Conservation (phyloP, 1,140 invertebrate species). For the Drosophila ironensis region DNA sequence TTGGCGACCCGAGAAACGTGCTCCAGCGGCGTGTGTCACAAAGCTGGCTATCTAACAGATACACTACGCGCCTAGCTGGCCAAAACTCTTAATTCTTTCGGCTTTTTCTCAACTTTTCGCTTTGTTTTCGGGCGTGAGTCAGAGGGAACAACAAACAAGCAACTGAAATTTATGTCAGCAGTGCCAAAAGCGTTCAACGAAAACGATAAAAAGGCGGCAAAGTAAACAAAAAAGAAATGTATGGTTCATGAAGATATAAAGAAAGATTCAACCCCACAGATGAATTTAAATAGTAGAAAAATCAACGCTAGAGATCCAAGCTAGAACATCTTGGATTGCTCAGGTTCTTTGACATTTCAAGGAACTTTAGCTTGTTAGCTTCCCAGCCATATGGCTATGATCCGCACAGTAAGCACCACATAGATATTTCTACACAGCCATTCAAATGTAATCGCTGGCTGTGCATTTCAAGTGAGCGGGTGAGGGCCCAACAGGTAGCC, state of each 20-base stretch:
- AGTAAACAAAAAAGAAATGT: constrained; percentile 55
- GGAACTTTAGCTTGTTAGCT: not conserved
- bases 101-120: no score
- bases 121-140: constrained; percentile 62
- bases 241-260: not conserved
- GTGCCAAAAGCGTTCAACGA: constrained; percentile 68
- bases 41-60: constrained; percentile 56
- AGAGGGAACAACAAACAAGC: constrained; percentile 49
- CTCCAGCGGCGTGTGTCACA: constrained; percentile 68
- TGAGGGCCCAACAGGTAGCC: constrained; percentile 60
- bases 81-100: constrained; percentile 28
- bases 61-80: constrained; percentile 26
- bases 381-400: not conserved
- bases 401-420: constrained; percentile 8
- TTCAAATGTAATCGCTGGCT: constrained; percentile 45
- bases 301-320: no score
- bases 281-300: no score
- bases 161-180: constrained; percentile 75
- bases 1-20: constrained; percentile 63
- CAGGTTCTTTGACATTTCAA: no score
- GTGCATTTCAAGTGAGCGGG: constrained; percentile 52
- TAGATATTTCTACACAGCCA: constrained; percentile 25
- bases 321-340: no score
- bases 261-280: no score
- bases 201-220: constrained; percentile 67